Base-by-base conservation (phyloP, 2,888 invertebrate species). In the Trisateles emortualis region DNA sequence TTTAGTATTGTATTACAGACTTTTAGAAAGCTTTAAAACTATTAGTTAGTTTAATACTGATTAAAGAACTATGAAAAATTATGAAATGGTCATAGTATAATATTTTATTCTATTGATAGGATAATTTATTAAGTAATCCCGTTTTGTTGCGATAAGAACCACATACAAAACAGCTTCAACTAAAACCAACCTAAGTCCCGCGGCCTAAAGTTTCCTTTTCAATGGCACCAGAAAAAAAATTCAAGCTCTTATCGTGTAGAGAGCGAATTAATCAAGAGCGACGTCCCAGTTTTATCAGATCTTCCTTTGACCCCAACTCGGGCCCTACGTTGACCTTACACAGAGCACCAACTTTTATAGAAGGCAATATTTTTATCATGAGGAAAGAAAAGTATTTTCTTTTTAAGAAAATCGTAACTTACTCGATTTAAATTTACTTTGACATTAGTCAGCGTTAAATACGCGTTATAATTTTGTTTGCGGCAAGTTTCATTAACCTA, bases 241-340 rank as follows among this genome's bases (percentile, higher is more conserved):
- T 66, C 47, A 33, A 65, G 38, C 42, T 59, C 61, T 66, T 66
- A 61, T 66, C 70, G 32, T 19, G n/a, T 26, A 47, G 17, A 24
- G 36, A 44, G 49, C 41, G 36, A 52, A 59, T 70, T 61, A 66
- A 61, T 70, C 62, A 57, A 45, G 49, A 32, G 48, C 42, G 45
- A 52, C 42, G 41, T 32, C 19, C 24, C 33, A 8, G 26, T 46
- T 41, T 57, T 70, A 70, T 70, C 66, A 33, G 62, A 52, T 66
- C 53, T 61, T 50, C 44, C 57, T 47, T 51, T 51, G 47, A 55
- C 47, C 66, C 50, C 17, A 19, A 35, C 41, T 29, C 35, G 42
- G 19, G 26, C 16, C 10, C 38, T n/a, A 11, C 26, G 26, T 13
- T 41, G 41, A 49, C 41, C 49, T 42, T 40, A 17, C 33, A 26